These are phyloP conservation scores for Lasioglossum villosulum DNA, from an alignment of 2,888 invertebrate species.

Conservation along the genomic window DNA sequence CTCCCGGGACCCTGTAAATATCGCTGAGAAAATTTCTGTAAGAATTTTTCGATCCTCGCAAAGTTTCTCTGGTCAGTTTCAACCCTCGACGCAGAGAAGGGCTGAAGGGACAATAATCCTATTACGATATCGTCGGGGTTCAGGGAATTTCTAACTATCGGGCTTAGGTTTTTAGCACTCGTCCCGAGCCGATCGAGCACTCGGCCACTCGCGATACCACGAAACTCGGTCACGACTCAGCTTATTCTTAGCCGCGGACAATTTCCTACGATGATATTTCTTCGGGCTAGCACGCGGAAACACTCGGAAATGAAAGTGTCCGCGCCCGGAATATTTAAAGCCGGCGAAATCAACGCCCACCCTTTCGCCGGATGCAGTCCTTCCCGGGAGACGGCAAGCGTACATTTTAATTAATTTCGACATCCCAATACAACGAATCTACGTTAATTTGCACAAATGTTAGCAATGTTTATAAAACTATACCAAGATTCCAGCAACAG, in stretches of 20 bases:
- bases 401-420: slow-evolving; percentile 7
- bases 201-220: slow-evolving; percentile 23
- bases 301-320: slow-evolving; percentile 78
- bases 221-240: slow-evolving; percentile 45
- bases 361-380: not conserved
- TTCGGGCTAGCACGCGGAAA: slow-evolving; percentile 56
- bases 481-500: not conserved
- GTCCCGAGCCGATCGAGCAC: not conserved
- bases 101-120: not conserved
- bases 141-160: not conserved
- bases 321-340: slow-evolving; percentile 73
- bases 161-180: not conserved
- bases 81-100: not conserved
- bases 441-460: not conserved
- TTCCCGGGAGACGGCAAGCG: no score
- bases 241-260: slow-evolving; percentile 60
- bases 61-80: not conserved
- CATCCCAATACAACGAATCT: no score
- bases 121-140: not conserved
- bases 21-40: not conserved
- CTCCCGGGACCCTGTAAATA: not conserved
- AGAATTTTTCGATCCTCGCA: not conserved
- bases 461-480: not conserved
- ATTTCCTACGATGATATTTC: slow-evolving; percentile 77
- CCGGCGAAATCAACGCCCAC: slow-evolving; percentile 19